phyloP scores from a whole-genome alignment of 2,113 vertebrate species.

The Regulus satrapa region DNA sequence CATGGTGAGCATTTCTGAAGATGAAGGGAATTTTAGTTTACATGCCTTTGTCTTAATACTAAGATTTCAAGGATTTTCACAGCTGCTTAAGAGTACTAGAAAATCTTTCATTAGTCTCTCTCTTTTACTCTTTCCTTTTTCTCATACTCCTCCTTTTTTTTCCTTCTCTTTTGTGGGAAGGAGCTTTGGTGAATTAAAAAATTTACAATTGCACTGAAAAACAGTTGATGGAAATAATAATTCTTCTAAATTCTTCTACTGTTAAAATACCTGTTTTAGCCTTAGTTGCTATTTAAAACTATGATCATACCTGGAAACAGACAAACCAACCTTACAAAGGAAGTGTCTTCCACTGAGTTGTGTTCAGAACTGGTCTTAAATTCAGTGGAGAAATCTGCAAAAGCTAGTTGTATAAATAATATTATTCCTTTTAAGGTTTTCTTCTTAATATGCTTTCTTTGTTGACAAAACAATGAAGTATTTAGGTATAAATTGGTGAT shows the following conservation, averaged over 20 bases:
- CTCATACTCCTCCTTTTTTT: background rate
- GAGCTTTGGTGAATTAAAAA: background rate
- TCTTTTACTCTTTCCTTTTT: background rate
- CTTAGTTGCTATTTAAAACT: background rate
- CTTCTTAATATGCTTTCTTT: background rate
- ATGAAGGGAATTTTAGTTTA: background rate
- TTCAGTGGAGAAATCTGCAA: background rate
- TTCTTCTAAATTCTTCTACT: background rate
- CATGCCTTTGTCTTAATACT: background rate
- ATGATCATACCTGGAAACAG: background rate
- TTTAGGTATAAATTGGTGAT: background rate
- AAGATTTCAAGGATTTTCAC: background rate
- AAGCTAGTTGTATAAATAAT: background rate
- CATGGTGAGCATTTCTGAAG: background rate
- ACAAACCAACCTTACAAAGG: background rate
- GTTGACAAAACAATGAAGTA: background rate
- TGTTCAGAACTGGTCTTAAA: background rate
- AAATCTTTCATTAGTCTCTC: background rate
- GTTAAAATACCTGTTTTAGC: background rate
- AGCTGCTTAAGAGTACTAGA: background rate
- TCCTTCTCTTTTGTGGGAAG: background rate
- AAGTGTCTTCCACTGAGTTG: background rate
- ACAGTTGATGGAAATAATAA: background rate
- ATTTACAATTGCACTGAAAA: background rate
- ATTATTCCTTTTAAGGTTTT: background rate